Conservation (phyloP, 2,888 invertebrate species). For the Stegophylla sp. region DNA sequence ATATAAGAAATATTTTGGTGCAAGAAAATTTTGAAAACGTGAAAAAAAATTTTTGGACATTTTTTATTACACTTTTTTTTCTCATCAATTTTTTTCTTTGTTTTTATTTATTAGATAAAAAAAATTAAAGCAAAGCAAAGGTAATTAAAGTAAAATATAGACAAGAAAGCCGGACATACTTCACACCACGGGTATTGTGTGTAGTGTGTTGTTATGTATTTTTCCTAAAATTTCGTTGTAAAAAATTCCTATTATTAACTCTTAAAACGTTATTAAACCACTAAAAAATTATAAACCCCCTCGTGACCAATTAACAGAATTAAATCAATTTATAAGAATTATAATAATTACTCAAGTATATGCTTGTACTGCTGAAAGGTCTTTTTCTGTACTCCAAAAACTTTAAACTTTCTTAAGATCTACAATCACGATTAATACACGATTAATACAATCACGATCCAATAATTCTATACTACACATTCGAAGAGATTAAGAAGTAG, state of each 20-base stretch:
- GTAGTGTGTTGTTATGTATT: constrained; percentile 41
- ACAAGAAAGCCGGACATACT: no score
- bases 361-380: constrained; percentile 29
- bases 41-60: no score
- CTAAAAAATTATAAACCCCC: neutral
- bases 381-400: constrained; percentile 13
- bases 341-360: constrained; percentile 19
- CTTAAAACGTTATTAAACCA: constrained; percentile 14
- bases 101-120: constrained; percentile 13
- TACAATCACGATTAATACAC: no score
- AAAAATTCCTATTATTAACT: constrained; percentile 11
- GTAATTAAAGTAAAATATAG: no score
- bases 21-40: no score
- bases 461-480: neutral
- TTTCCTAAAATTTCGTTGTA: neutral
- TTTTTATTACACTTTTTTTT: no score
- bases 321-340: constrained; percentile 18
- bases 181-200: no score
- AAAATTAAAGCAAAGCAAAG: constrained; percentile 31
- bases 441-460: constrained; percentile 11
- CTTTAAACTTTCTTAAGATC: constrained; percentile 18
- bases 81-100: no score
- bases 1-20: no score
- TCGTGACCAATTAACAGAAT: neutral
- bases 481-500: constrained; percentile 17